A percentile compares a stretch with the other conserved stretches of the same genome.
Evolutionary conservation across 2,113 vertebrate genomes (phyloP).

Genomic region (Gnathonemus longibarbis): DNA sequence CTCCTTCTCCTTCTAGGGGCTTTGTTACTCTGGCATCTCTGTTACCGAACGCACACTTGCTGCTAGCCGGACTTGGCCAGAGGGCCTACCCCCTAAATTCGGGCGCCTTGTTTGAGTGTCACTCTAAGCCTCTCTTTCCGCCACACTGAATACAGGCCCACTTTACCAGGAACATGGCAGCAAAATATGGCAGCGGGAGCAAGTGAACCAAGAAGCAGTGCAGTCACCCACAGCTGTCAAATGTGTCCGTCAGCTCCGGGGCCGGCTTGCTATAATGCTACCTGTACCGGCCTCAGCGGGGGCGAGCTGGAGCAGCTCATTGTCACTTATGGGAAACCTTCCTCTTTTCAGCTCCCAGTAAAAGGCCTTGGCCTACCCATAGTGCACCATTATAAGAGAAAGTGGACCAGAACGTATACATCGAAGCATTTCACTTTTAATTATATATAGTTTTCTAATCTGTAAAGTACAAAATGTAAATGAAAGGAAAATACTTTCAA

Average conservation of each 20-base stretch:
- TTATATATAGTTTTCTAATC: background rate
- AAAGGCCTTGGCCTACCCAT: background rate
- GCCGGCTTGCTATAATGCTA: slow-evolving; percentile 33
- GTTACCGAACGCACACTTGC: background rate
- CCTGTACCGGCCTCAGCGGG: slow-evolving; percentile 21
- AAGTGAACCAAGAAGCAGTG: slow-evolving; percentile 19
- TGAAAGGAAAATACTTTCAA: background rate
- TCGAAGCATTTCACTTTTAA: background rate
- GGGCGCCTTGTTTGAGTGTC: background rate
- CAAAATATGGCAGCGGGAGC: background rate
- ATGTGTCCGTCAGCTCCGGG: slow-evolving; percentile 34
- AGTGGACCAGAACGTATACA: background rate
- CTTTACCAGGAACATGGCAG: background rate
- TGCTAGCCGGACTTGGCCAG: background rate
- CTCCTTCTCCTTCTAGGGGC: background rate
- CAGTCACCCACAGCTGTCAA: slow-evolving; percentile 44
- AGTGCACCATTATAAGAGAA: background rate
- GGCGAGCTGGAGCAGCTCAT: background rate
- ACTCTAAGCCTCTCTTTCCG: background rate
- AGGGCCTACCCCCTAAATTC: background rate
- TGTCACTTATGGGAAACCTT: background rate
- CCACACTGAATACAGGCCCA: background rate
- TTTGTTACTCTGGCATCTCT: background rate
- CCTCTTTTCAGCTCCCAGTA: background rate
- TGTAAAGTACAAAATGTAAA: background rate